Percentiles rank a stretch among this genome's conserved stretches.
These are phyloP conservation scores for Pachypeltis micranthus DNA, from an alignment of 1,140 invertebrate genomes.

Conservation along the genomic window DNA sequence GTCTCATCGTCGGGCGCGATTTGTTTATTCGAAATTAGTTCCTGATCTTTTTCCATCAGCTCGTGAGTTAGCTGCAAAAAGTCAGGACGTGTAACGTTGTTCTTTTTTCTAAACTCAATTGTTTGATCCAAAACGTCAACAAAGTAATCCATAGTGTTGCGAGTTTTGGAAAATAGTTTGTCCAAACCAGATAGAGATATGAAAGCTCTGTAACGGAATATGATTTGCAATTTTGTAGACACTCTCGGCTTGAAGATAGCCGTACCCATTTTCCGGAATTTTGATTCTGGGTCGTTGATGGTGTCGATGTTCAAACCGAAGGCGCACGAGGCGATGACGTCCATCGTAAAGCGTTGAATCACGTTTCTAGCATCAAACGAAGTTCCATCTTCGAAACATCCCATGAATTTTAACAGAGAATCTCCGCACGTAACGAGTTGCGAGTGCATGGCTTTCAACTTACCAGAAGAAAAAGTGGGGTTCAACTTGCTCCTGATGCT, in stretches of 20 bases:
- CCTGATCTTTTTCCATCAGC: slow-evolving; percentile 31
- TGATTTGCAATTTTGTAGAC: not conserved
- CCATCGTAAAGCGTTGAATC: slow-evolving; percentile 40
- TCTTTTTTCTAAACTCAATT: slow-evolving; percentile 36
- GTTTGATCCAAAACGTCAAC: slow-evolving; percentile 34
- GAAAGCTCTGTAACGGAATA: not conserved
- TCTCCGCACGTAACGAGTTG: slow-evolving; percentile 16
- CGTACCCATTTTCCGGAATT: slow-evolving; percentile 36
- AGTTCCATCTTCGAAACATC: slow-evolving; percentile 16
- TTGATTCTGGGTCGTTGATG: slow-evolving; percentile 39
- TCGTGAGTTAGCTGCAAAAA: slow-evolving; percentile 41
- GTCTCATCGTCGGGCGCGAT: too few relatives aligned
- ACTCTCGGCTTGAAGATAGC: slow-evolving; percentile 22
- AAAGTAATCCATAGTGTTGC: slow-evolving; percentile 37
- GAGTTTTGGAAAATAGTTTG: slow-evolving; percentile 21
- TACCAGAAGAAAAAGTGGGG: slow-evolving; percentile 27
- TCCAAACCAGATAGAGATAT: not conserved
- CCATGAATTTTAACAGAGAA: not conserved
- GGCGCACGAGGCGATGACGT: slow-evolving; percentile 43
- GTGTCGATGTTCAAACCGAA: slow-evolving; percentile 47
- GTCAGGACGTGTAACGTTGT: slow-evolving; percentile 37
- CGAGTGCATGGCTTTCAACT: slow-evolving; percentile 31
- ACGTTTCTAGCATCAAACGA: slow-evolving; percentile 35
- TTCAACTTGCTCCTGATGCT: slow-evolving; percentile 31
- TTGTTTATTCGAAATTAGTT: slow-evolving; percentile 4